Base-by-base conservation (phyloP, 1,140 invertebrate genomes). In the Lasioglossum albipes region DNA sequence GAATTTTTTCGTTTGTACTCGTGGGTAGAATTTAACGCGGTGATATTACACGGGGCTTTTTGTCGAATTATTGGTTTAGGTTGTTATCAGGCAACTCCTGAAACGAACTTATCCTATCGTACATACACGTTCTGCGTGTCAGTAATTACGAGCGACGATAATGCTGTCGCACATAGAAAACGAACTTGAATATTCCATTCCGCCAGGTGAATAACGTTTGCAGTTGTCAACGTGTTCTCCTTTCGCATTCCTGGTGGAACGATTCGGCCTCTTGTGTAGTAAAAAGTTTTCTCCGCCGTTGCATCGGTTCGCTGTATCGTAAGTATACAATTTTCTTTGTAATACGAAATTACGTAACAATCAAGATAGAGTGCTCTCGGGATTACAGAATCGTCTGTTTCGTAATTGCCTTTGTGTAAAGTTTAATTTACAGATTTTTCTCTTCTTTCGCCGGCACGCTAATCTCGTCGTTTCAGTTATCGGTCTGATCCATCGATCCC, bases 401-500 rank as follows among this genome's bases (percentile, higher is more conserved):
- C 7, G 22, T 36, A 36, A 31, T 45, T 22, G 2, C 4, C 16
- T 52, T 22, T n/a, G 1, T 27, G 10, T 16, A 16, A 78, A 0
- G 12, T 74, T 62, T 62, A 22, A 18, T 72, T 59, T n/a, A 18
- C 10, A 20, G 41, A 22, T 6, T 10, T 49, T 27, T 9, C 20
- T 36, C 49, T 20, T 12, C 45, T 27, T 68, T 42, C 42, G 6
- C 54, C 0, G 10, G 12, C n/a, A 42, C 22, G 52, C 7, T 16
- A 75, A 31, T 13, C 10, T 16, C 31, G 68, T 13, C 57, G n/a
- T 31, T 54, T 22, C 10, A 68, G 87, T 90, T 75, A 89, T 87
- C 83, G 70, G 71, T 87, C 87, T 89, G 90, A 91, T 93, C 73
- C 88, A 92, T 93, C 93, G 93, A 93, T 93, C 93, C 92, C 57